phyloP scores from a whole-genome alignment of 2,797 vertebrate genomes.

The Stomatorhinus walkeri region DNA sequence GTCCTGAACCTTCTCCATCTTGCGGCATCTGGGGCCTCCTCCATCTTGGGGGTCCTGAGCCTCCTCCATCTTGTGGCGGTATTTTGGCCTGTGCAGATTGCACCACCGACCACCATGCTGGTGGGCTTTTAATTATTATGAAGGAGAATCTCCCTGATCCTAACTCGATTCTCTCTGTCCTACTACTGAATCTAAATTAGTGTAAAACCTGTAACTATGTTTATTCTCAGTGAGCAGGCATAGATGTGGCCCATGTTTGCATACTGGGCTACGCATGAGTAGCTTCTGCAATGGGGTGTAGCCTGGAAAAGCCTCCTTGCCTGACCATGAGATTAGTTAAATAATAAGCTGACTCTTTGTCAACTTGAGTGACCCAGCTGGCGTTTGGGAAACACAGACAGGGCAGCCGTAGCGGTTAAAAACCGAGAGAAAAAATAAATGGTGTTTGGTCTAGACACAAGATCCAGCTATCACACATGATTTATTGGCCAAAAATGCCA shows the following conservation, averaged over 20 bases:
- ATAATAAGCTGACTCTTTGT: constrained; percentile 2
- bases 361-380: not conserved
- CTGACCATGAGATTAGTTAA: not conserved
- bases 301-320: not conserved
- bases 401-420: not conserved
- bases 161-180: not conserved
- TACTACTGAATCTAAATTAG: not conserved
- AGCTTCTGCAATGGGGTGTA: not conserved
- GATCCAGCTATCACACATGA: not conserved
- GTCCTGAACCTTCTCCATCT: no score
- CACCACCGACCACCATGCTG: not conserved
- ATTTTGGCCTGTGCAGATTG: not conserved
- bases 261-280: not conserved
- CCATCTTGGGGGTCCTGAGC: not conserved
- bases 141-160: not conserved
- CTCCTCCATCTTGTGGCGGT: not conserved
- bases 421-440: not conserved
- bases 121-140: not conserved
- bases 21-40: no score
- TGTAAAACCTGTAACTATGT: not conserved
- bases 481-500: constrained; percentile 2
- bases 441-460: constrained; percentile 5
- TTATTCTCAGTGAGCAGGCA: not conserved
- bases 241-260: not conserved
- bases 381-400: not conserved